These are phyloP conservation scores for Drosophila navojoa DNA, from an alignment of 1,140 invertebrate genomes.

Conservation along the genomic window DNA sequence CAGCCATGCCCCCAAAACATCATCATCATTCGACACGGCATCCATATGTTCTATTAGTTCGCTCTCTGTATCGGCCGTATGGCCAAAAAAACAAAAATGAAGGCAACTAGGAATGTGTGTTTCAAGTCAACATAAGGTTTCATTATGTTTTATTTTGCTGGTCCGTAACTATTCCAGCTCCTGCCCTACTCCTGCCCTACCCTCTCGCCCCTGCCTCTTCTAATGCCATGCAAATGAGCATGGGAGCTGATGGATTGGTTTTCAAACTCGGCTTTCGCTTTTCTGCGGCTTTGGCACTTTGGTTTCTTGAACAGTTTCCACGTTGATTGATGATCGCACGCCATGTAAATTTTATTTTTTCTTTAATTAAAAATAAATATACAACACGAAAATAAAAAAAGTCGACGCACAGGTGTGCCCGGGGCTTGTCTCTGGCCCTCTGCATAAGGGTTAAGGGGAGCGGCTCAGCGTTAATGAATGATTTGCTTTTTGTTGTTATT, in stretches of 20 bases:
- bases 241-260: conserved; percentile 66
- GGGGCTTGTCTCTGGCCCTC: neutral
- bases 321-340: conserved; percentile 57
- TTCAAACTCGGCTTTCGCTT: conserved; percentile 34
- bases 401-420: conserved; percentile 48
- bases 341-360: conserved; percentile 32
- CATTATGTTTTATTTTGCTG: conserved; percentile 49
- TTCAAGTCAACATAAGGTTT: conserved; percentile 67
- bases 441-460: conserved; percentile 2
- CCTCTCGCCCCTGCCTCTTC: neutral
- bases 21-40: conserved; percentile 63
- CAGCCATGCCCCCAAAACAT: conserved; percentile 39
- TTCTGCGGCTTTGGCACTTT: conserved; percentile 48
- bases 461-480: conserved; percentile 27
- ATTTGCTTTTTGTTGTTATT: conserved; percentile 25
- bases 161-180: neutral
- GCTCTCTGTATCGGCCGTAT: conserved; percentile 23
- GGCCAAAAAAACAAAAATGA: conserved; percentile 54
- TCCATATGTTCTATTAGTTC: conserved; percentile 75
- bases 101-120: conserved; percentile 4
- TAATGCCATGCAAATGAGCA: conserved; percentile 61
- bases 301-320: conserved; percentile 36
- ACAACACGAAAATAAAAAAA: conserved; percentile 12
- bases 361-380: conserved; percentile 49
- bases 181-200: neutral